Conservation (phyloP, 2,113 vertebrate genomes). For the Tapirus terrestris region DNA sequence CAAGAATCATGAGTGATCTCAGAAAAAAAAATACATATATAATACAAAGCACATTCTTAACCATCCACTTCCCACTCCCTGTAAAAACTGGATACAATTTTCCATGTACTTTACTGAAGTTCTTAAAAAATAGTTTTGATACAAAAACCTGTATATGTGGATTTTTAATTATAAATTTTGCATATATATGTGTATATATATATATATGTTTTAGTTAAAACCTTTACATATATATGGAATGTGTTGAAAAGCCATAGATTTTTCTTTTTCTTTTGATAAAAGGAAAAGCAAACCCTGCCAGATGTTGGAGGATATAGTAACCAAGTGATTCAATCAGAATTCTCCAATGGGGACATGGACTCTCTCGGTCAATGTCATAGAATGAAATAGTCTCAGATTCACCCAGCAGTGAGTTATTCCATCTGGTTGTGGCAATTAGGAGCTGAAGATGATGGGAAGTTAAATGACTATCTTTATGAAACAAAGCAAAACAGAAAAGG, state of each 20-base stretch:
- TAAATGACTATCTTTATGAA: conserved; percentile 81
- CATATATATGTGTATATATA: too few relatives aligned
- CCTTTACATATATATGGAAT: not conserved
- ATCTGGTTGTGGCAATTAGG: conserved; percentile 80
- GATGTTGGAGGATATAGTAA: conserved; percentile 65
- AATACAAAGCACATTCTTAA: not conserved
- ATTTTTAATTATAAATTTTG: not conserved
- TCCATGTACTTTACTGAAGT: not conserved
- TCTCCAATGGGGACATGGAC: conserved; percentile 68
- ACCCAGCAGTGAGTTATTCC: conserved; percentile 79
- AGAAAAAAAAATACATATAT: not conserved
- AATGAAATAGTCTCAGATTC: conserved; percentile 72
- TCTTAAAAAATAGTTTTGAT: not conserved
- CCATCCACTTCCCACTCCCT: not conserved
- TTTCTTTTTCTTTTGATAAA: conserved; percentile 56
- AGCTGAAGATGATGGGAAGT: conserved; percentile 75
- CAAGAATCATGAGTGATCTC: not conserved
- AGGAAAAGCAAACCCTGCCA: conserved; percentile 56
- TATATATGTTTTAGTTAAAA: not conserved
- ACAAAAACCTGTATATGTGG: not conserved
- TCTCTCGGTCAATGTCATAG: conserved; percentile 79
- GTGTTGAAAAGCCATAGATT: conserved; percentile 40
- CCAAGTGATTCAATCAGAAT: conserved; percentile 68
- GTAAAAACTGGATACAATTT: not conserved
- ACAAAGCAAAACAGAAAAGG: conserved; percentile 72